These are phyloP conservation scores for Aldabrachelys gigantea DNA, from an alignment of 2,113 vertebrate species.

Conservation along the genomic window DNA sequence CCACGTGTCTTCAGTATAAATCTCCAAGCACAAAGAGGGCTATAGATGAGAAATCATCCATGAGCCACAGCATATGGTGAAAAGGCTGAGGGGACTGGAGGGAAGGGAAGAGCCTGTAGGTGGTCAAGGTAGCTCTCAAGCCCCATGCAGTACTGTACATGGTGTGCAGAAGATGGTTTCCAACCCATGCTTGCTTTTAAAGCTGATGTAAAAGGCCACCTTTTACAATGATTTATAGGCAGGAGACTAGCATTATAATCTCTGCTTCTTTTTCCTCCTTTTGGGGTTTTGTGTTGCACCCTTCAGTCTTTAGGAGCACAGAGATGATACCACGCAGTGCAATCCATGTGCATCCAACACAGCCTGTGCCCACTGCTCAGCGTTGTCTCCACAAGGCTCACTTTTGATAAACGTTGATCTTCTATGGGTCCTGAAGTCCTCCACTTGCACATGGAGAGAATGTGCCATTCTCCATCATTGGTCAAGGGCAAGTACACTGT, in stretches of 20 bases:
- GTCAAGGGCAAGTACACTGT: accelerated
- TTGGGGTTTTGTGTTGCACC: accelerated
- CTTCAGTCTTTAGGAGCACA: accelerated
- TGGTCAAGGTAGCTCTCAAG: background rate
- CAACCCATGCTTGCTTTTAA: background rate
- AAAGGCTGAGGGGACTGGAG: background rate
- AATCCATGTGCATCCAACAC: background rate
- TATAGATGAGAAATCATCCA: background rate
- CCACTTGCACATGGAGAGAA: accelerated
- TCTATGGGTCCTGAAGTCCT: accelerated
- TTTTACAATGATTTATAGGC: background rate
- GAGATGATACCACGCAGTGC: background rate
- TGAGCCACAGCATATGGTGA: background rate
- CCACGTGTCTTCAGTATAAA: background rate
- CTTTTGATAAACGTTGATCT: background rate
- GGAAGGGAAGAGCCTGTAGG: background rate
- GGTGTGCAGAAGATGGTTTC: background rate
- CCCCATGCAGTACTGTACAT: accelerated
- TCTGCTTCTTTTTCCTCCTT: background rate
- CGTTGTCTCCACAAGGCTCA: background rate
- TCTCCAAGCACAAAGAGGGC: background rate
- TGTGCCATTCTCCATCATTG: background rate
- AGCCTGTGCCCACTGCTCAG: background rate
- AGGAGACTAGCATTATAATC: background rate
- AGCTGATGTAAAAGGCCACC: background rate